A percentile compares a stretch with the other conserved stretches of the same genome.
These are phyloP conservation scores for Rhabdornis inornatus DNA, from an alignment of 2,113 vertebrate genomes.

Conservation along the genomic window DNA sequence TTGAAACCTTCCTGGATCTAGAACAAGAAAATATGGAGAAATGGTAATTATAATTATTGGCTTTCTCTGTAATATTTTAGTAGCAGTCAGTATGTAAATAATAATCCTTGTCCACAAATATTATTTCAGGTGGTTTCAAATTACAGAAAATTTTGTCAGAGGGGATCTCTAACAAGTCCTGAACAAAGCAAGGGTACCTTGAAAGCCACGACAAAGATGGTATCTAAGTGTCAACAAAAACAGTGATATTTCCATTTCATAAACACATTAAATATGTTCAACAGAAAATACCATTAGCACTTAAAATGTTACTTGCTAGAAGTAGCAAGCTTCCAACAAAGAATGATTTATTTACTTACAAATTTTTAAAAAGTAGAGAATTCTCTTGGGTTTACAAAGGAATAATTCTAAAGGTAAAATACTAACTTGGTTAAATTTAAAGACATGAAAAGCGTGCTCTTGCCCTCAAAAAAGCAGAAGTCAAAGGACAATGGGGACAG, in stretches of 20 bases:
- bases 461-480: neutral
- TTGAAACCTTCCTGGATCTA: conserved; percentile 93
- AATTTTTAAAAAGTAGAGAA: neutral
- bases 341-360: neutral
- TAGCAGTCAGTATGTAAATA: neutral
- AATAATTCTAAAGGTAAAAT: neutral
- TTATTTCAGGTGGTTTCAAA: neutral
- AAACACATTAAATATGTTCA: neutral
- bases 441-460: neutral
- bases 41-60: neutral
- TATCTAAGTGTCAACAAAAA: neutral
- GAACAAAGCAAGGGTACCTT: neutral
- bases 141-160: neutral
- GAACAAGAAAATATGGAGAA: neutral
- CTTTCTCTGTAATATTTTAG: neutral
- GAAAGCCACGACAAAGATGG: neutral
- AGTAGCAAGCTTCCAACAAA: neutral
- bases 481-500: neutral
- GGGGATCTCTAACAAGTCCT: neutral
- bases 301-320: neutral
- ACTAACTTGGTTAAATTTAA: neutral
- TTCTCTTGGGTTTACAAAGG: neutral
- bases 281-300: neutral
- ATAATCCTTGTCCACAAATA: neutral
- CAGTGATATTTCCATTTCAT: neutral